These are phyloP conservation scores for Conus canariensis DNA, from an alignment of 2,888 invertebrate genomes.

Conservation along the genomic window DNA sequence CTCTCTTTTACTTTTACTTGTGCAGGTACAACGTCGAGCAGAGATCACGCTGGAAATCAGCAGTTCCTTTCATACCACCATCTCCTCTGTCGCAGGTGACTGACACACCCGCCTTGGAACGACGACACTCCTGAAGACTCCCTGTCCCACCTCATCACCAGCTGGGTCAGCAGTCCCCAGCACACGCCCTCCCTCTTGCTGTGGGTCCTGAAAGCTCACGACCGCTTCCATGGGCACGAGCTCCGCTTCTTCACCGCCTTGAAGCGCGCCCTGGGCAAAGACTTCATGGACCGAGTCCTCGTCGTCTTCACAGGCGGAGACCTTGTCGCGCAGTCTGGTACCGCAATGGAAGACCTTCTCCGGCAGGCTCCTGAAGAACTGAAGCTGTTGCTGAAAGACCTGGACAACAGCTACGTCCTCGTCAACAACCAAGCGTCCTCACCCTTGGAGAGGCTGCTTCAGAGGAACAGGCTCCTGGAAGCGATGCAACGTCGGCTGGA, in stretches of 20 bases:
- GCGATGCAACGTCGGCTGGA: background rate
- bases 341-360: background rate
- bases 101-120: background rate
- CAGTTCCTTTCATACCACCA: no score
- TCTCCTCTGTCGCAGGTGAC: background rate
- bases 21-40: no score
- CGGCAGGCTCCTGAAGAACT: background rate
- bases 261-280: background rate
- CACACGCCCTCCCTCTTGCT: background rate
- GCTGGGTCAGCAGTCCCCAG: background rate
- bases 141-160: background rate
- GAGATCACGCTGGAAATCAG: no score
- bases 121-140: background rate
- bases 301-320: background rate
- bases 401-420: background rate
- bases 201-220: background rate
- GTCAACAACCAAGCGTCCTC: background rate
- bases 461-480: background rate
- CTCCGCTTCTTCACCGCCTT: background rate
- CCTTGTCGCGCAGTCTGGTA: background rate
- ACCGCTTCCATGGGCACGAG: background rate
- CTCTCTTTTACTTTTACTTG: no score
- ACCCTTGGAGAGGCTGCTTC: background rate
- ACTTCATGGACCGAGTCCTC: background rate
- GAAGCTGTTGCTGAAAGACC: background rate